These are phyloP conservation scores for Argyresthia albistria DNA, from an alignment of 2,888 invertebrate genomes.

Conservation along the genomic window DNA sequence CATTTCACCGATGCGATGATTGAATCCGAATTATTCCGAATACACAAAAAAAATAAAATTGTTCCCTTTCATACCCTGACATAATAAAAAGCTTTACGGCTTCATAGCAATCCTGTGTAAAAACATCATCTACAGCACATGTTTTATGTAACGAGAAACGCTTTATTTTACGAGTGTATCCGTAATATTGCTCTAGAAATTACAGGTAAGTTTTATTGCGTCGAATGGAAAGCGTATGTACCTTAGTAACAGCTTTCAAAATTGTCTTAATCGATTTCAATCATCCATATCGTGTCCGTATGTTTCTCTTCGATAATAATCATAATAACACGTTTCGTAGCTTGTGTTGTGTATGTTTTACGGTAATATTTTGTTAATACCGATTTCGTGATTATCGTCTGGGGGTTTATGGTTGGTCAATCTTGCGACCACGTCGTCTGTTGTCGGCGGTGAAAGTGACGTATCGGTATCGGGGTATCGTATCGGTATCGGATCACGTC, in stretches of 20 bases:
- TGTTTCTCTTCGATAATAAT: neutral
- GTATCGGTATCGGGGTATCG: conserved; percentile 8
- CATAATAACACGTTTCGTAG: neutral
- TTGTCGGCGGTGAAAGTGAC: conserved; percentile 39
- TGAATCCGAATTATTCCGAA: too few species aligned
- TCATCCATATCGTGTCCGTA: neutral
- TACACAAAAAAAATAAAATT: too few species aligned
- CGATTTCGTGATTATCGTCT: too few species aligned
- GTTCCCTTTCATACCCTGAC: too few species aligned
- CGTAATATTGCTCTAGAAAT: neutral
- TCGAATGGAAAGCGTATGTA: neutral
- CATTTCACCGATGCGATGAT: neutral
- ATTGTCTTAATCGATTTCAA: conserved; percentile 41
- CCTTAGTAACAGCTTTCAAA: conserved; percentile 23
- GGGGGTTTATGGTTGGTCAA: neutral
- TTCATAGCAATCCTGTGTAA: too few species aligned
- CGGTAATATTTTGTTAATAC: too few species aligned
- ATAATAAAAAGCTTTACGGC: too few species aligned
- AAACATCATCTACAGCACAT: too few species aligned
- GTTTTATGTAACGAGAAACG: neutral
- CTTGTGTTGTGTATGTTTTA: neutral
- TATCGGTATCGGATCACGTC: conserved; percentile 1
- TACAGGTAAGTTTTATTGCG: neutral
- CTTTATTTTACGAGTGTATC: neutral
- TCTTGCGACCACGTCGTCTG: neutral